Conservation (phyloP, 2,113 vertebrate genomes). For the Athene cunicularia region DNA sequence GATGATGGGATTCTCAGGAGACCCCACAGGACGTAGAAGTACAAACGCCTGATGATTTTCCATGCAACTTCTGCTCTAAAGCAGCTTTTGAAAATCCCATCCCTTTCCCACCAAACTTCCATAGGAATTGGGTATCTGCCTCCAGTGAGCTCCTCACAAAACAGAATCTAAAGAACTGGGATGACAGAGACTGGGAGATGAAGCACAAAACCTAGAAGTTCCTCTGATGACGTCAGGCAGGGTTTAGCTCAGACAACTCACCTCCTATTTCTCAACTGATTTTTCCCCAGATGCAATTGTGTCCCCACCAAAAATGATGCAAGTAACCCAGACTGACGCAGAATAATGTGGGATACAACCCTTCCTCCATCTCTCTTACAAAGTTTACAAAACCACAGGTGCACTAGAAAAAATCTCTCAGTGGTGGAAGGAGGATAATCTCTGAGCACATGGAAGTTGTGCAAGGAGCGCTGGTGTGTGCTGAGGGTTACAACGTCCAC, state of each 20-base stretch:
- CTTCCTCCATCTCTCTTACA: not conserved
- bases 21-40: not conserved
- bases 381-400: not conserved
- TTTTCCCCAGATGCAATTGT: not conserved
- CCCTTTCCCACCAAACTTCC: not conserved
- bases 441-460: not conserved
- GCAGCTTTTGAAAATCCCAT: not conserved
- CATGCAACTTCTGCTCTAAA: not conserved
- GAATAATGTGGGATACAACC: not conserved
- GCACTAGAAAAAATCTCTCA: not conserved
- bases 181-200: not conserved
- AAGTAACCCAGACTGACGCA: not conserved
- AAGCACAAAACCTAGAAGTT: not conserved
- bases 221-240: not conserved
- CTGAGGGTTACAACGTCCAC: not conserved
- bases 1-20: not conserved
- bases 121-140: not conserved
- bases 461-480: not conserved
- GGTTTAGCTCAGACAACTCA: not conserved
- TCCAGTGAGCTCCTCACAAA: not conserved
- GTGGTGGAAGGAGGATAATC: not conserved
- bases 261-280: not conserved
- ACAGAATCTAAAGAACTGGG: not conserved
- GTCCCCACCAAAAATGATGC: not conserved
- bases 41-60: not conserved